Evolutionary conservation across 2,113 vertebrate genomes (phyloP), one percentile per base, ranked within the genome.

Genomic region (Platichthys stellatus): DNA sequence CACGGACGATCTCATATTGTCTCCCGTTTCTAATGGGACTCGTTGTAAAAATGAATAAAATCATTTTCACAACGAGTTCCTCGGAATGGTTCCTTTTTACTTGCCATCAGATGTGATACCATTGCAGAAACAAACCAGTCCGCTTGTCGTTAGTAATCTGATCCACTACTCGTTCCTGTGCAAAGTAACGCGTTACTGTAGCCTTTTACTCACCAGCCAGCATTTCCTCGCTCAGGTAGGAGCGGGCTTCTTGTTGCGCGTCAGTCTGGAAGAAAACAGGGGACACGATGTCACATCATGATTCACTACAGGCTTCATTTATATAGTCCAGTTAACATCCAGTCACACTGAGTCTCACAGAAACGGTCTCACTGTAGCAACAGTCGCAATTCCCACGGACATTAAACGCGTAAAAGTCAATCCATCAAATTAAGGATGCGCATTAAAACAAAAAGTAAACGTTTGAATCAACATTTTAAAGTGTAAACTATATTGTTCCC

Each of bases 201-300:
- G 28, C 2, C 0, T 23, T 43, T 1, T n/a, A 71, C 96, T 96
- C 92, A 99, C 97, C 98, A 10, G 96, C 95, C 26, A 99, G 95
- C 97, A 97, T 98, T 82, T 99, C 98, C 95, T 99, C 98, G 63
- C 96, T 98, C 96, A 99, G 95, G 94, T 97, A 99, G 93, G 96
- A 97, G 65, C 97, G 95, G 83, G 97, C 97, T 89, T 99, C 98
- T 2, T 96, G 96, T 92, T 99, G 97, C 80, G 98, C 97, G 93
- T 99, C 98, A 62, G 97, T 97, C 96, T 95, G 89, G 91, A 96
- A 94, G 75, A 92, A 67, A 76, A 87, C 62, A 86, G 58, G 17
- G 3, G 14, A 23, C 78, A 78, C 17, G 68, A 2, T 8, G 31
- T 76, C 43, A 73, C 49, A 49, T 60, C 38, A 47, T 38, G 59